These are phyloP conservation scores for Macaria liturata DNA, from an alignment of 2,888 invertebrate species.

Conservation along the genomic window DNA sequence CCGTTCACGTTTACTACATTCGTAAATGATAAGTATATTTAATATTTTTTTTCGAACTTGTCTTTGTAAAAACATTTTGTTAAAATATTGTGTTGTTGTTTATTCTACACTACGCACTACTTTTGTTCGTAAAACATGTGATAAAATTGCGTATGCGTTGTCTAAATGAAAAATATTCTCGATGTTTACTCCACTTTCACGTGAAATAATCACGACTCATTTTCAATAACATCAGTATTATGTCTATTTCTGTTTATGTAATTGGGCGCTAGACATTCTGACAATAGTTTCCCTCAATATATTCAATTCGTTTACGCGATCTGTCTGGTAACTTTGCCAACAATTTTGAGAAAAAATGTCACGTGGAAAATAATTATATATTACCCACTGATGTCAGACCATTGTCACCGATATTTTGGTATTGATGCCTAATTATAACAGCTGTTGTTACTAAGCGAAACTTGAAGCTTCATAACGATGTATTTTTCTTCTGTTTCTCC, in stretches of 20 bases:
- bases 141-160: no score
- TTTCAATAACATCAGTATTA: constrained; percentile 9
- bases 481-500: no score
- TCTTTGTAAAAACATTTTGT: no score
- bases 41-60: no score
- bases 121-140: no score
- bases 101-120: no score
- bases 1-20: no score
- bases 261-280: constrained; percentile 10
- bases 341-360: constrained; percentile 41
- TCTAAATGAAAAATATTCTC: not conserved
- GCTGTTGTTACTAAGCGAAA: constrained; percentile 8
- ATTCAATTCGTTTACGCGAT: constrained; percentile 43
- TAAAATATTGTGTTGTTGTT: no score
- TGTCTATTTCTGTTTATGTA: constrained; percentile 2
- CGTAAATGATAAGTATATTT: no score
- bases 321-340: constrained; percentile 55
- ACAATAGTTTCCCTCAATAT: constrained; percentile 19
- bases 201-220: constrained; percentile 4
- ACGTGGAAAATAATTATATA: constrained; percentile 37
- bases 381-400: constrained; percentile 27
- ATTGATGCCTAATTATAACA: constrained; percentile 9
- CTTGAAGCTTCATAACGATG: not conserved
- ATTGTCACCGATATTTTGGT: constrained; percentile 21
- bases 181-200: constrained; percentile 5